Evolutionary conservation across 2,888 invertebrate genomes (phyloP), one percentile per base, ranked within the genome.

Genomic region (Ormyrus nitidulus): DNA sequence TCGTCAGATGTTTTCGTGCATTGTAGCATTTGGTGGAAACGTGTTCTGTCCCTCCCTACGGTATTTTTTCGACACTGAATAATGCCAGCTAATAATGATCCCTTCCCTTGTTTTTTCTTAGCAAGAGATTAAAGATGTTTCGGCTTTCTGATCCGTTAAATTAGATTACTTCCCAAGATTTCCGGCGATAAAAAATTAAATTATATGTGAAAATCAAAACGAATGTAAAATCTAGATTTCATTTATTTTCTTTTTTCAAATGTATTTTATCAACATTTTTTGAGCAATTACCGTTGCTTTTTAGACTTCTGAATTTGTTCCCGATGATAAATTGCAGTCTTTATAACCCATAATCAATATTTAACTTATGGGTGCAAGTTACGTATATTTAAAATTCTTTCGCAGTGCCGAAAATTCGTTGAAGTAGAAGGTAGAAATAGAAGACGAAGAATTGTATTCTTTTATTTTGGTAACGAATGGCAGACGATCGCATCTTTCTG

Each of bases 11-110:
- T 84, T 83, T 74, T 79, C 79, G 75, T 75, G 83, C 84, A 85
- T 86, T 84, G 83, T 85, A 82, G 69, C 81, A 85, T 83, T 85
- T 83, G 83, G 75, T 83, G 84, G 34, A 83, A 77, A 82, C 83
- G 83, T 83, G 79, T 80, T 10, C 4, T 34, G 48, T 59, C 10
- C 49, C 19, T 59, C 59, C 51, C 6, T 53, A 51, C 6, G 44
- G 56, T 51, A 58, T 48, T 66, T 56, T 69, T 62, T 69, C 62
- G 54, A 19, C 69, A 13, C 48, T 13, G 66, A 48, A 56, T 54
- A 76, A 56, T 59, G 11, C 34, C 19, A 11, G 4, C 44, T n/a
- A 51, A 65, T 62, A 62, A 69, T 13, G 48, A 61, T 46, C 53
- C 11, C 54, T 58, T 51, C 49, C 44, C 34, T 13, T 7, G 19